A percentile compares a stretch with the other conserved stretches of the same genome.
Evolutionary conservation across 1,140 invertebrate genomes (phyloP).

Genomic region (Zaprionus capensis): DNA sequence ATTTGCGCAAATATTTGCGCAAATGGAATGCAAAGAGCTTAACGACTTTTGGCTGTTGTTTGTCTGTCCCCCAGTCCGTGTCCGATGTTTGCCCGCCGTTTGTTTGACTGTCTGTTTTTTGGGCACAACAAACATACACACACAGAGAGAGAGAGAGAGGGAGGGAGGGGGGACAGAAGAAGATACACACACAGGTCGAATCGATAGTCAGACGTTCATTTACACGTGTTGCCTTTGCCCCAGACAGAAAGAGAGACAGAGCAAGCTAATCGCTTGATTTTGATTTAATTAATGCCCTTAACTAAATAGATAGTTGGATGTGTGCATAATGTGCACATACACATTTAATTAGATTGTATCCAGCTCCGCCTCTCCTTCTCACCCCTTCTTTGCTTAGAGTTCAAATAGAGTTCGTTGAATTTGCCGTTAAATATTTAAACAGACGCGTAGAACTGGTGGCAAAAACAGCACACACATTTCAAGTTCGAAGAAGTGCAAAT

Average conservation of each 20-base stretch:
- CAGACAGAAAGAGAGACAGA: constrained; percentile 18
- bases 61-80: constrained; percentile 5
- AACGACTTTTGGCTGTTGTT: constrained; percentile 54
- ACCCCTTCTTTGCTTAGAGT: not conserved
- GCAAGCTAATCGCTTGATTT: constrained; percentile 56
- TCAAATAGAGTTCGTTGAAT: constrained; percentile 52
- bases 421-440: constrained; percentile 56
- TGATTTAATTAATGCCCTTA: constrained; percentile 51
- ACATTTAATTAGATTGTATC: constrained; percentile 14
- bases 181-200: constrained; percentile 17
- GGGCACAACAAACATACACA: constrained; percentile 20
- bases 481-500: constrained; percentile 33
- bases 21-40: constrained; percentile 43
- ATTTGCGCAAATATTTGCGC: constrained; percentile 52
- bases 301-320: constrained; percentile 12
- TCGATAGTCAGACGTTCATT: constrained; percentile 39
- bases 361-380: not conserved
- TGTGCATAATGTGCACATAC: not conserved
- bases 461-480: not conserved
- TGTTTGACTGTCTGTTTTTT: constrained; percentile 37
- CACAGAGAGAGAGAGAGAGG: not conserved
- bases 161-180: not conserved
- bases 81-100: constrained; percentile 25
- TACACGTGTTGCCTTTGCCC: constrained; percentile 34
- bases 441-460: constrained; percentile 64